Evolutionary conservation across 2,797 vertebrate species (phyloP).

Genomic region (Neostethus bicornis): DNA sequence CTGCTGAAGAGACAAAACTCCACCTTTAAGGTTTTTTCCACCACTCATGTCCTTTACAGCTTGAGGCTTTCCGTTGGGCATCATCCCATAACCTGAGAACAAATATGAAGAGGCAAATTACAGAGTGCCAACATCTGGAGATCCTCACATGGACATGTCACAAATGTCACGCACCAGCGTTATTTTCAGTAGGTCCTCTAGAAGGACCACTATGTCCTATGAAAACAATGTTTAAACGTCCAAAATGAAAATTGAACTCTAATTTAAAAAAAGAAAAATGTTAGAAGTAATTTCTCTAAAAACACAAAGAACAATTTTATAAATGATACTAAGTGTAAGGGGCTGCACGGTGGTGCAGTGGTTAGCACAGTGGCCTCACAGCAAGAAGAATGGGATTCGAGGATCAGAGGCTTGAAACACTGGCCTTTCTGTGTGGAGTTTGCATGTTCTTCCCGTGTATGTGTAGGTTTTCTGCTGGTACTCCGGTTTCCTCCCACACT

Average conservation of each 20-base stretch:
- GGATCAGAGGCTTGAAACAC: too few species aligned
- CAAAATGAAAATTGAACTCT: not conserved
- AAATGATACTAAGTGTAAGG: too few species aligned
- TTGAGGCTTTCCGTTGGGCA: conserved; percentile 49
- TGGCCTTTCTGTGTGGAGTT: too few species aligned
- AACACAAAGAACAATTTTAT: too few species aligned
- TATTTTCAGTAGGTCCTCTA: conserved; percentile 49
- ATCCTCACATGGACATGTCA: not conserved
- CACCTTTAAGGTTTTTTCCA: conserved; percentile 60
- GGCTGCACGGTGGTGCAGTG: too few species aligned
- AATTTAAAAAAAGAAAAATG: not conserved
- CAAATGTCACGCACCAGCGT: conserved; percentile 24
- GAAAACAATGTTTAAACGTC: conserved; percentile 9
- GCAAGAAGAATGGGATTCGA: too few species aligned
- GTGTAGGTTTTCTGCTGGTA: too few species aligned
- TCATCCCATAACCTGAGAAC: conserved; percentile 62
- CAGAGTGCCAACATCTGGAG: not conserved
- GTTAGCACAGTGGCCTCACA: too few species aligned
- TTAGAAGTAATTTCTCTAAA: too few species aligned
- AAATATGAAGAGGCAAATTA: conserved; percentile 2
- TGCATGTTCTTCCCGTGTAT: too few species aligned
- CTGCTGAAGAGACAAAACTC: conserved; percentile 48
- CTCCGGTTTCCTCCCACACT: too few species aligned
- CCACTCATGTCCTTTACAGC: conserved; percentile 34
- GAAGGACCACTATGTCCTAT: conserved; percentile 54